Evolutionary conservation across 2,113 vertebrate genomes (phyloP).

Genomic region (Polyodon spathula): DNA sequence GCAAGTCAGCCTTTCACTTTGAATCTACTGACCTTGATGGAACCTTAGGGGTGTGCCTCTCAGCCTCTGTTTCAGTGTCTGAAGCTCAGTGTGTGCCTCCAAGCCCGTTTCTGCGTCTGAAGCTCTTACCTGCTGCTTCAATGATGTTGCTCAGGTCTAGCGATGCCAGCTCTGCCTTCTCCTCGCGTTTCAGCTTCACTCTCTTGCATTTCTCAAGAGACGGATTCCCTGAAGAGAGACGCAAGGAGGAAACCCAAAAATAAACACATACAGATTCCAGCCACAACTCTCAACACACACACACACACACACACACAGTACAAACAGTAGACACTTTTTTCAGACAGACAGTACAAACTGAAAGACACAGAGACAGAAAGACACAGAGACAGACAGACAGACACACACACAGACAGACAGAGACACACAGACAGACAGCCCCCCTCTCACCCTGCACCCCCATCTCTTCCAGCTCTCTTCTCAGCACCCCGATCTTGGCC

Average conservation of each 20-base stretch:
- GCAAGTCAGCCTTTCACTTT: too few relatives aligned
- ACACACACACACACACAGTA: too few relatives aligned
- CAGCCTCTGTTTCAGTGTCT: conserved; percentile 5
- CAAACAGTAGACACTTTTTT: too few relatives aligned
- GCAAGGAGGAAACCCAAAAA: background rate
- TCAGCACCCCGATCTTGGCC: conserved; percentile 34
- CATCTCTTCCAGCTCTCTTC: conserved; percentile 41
- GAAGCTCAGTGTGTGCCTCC: background rate
- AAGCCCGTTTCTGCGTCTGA: background rate
- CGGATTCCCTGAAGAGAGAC: conserved; percentile 53
- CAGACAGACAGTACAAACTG: too few relatives aligned
- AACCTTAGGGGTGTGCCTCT: too few relatives aligned
- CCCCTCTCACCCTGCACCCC: conserved; percentile 44
- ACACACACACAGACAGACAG: too few relatives aligned
- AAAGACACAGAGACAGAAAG: too few relatives aligned
- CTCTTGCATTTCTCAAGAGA: conserved; percentile 70
- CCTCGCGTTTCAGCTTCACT: conserved; percentile 55
- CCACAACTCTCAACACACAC: too few relatives aligned
- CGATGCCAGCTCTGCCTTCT: conserved; percentile 65
- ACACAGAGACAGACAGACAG: too few relatives aligned
- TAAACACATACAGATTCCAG: background rate
- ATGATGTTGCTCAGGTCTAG: conserved; percentile 77
- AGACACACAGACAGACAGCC: too few relatives aligned
- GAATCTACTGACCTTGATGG: too few relatives aligned
- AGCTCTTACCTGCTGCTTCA: conserved; percentile 59